phyloP scores from a whole-genome alignment of 2,797 vertebrate genomes.

The Acanthopagrus latus region DNA sequence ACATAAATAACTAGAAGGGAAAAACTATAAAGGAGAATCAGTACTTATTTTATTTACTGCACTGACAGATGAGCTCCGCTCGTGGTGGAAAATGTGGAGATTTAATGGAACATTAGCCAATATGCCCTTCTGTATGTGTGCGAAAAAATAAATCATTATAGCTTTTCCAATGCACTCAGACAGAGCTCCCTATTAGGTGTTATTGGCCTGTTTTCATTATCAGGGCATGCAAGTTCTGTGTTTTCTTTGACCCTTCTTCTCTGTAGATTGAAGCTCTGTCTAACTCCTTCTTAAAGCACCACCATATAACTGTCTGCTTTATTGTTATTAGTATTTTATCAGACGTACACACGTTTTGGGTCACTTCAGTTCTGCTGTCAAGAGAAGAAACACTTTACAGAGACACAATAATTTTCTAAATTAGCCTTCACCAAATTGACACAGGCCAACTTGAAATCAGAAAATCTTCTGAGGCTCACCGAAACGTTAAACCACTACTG shows the following conservation, averaged over 20 bases:
- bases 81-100: not conserved
- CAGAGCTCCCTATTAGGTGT: no score
- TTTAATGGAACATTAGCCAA: not conserved
- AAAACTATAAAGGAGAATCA: conserved; percentile 1
- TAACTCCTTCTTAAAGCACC: not conserved
- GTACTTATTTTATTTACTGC: not conserved
- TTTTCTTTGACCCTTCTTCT: not conserved
- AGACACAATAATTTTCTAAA: not conserved
- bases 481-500: no score
- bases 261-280: not conserved
- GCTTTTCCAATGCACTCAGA: not conserved
- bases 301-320: no score
- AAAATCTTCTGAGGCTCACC: not conserved
- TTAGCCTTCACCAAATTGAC: no score
- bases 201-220: not conserved
- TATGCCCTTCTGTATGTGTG: conserved; percentile 1
- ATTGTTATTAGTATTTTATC: not conserved
- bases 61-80: not conserved
- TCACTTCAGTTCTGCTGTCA: not conserved
- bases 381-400: not conserved
- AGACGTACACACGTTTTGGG: not conserved
- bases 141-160: not conserved
- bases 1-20: conserved; percentile 1
- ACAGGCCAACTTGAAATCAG: no score
- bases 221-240: not conserved